Percentiles rank a stretch among this genome's conserved stretches.
Conservation (phyloP, 2,113 vertebrate genomes). For the Dicerorhinus sumatrensis region DNA sequence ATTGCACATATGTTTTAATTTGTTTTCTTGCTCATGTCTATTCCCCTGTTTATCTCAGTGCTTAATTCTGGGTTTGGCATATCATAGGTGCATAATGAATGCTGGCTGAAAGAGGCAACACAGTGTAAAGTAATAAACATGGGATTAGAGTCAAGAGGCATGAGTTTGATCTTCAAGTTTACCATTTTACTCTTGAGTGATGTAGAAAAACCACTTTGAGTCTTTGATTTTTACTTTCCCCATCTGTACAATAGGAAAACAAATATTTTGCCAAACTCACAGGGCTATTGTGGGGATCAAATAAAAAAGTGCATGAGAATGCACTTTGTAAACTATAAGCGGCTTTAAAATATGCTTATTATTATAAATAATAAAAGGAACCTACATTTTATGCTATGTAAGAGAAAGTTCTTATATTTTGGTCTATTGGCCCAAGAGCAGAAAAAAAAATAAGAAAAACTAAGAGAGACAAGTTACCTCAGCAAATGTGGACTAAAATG, state of each 20-base stretch:
- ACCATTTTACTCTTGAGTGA: not conserved
- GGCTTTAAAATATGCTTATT: not conserved
- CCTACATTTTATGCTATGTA: not conserved
- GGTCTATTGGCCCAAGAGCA: not conserved
- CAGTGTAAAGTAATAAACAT: not conserved
- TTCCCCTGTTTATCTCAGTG: not conserved
- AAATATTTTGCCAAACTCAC: not conserved
- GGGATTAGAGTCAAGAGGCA: not conserved
- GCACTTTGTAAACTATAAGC: not conserved
- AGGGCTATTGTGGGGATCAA: not conserved
- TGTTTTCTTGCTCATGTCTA: not conserved
- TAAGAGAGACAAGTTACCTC: slow-evolving; percentile 10
- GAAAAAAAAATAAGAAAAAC: not conserved
- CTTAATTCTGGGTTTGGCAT: not conserved
- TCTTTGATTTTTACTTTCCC: not conserved
- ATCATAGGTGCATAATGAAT: not conserved
- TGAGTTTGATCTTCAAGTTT: not conserved
- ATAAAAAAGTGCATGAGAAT: not conserved
- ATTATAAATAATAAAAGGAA: not conserved
- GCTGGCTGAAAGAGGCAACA: not conserved
- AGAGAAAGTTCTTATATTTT: not conserved
- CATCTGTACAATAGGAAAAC: not conserved
- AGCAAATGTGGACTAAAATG: slow-evolving; percentile 20
- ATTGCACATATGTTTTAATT: not conserved
- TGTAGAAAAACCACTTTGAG: not conserved